These are phyloP conservation scores for Pseudois nayaur DNA, from an alignment of 2,113 vertebrate genomes.

Conservation along the genomic window DNA sequence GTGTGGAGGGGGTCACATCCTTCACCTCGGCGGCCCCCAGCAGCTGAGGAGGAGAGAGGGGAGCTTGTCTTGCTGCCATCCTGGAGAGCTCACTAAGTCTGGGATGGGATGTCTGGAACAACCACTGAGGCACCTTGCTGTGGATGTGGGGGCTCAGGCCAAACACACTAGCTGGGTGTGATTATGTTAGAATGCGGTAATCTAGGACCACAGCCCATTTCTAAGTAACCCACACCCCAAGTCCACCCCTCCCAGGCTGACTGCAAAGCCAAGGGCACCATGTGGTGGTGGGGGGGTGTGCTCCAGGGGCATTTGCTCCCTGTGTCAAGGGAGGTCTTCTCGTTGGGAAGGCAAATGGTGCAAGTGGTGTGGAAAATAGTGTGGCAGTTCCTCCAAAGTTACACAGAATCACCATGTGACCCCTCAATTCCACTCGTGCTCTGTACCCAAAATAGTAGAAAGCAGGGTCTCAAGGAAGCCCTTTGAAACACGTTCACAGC, in stretches of 20 bases:
- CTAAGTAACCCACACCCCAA: fast-evolving
- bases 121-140: fast-evolving
- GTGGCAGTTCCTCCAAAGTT: not conserved
- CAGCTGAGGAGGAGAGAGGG: not conserved
- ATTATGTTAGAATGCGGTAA: not conserved
- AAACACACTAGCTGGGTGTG: not conserved
- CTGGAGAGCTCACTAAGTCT: not conserved
- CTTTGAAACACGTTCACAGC: fast-evolving
- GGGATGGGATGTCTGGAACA: not conserved
- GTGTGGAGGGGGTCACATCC: too few relatives aligned
- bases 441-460: not conserved
- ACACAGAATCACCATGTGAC: fast-evolving
- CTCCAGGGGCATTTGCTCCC: not conserved
- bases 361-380: fast-evolving
- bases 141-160: too few relatives aligned
- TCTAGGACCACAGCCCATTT: not conserved
- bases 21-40: not conserved
- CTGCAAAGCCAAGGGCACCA: not conserved
- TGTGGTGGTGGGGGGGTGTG: fast-evolving
- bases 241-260: not conserved
- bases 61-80: not conserved
- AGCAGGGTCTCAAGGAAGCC: not conserved
- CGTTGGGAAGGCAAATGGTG: fast-evolving
- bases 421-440: not conserved
- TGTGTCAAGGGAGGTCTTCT: fast-evolving